Evolutionary conservation across 64 coral and sea anemone genomes (phyloP).

Genomic region (Montipora sp.): DNA sequence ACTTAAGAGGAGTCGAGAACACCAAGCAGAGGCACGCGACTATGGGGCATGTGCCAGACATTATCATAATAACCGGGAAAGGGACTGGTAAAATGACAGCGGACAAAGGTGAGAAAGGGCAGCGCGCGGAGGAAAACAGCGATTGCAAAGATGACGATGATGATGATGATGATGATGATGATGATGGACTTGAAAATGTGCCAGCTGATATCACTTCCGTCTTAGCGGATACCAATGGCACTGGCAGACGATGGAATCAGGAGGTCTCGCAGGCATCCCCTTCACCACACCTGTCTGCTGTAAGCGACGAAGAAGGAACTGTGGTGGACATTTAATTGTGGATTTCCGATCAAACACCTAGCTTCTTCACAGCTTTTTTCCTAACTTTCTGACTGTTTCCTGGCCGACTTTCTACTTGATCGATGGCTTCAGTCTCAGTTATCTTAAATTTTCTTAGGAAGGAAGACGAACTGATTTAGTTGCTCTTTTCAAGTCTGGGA

Average conservation of each 20-base stretch:
- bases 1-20: neutral
- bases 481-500: neutral
- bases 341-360: neutral
- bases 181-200: too few species aligned
- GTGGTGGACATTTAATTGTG: slow-evolving; percentile 1
- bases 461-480: neutral
- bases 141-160: neutral
- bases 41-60: slow-evolving; percentile 17
- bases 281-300: neutral
- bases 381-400: neutral
- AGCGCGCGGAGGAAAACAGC: neutral
- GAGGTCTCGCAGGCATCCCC: neutral
- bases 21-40: neutral
- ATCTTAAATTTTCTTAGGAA: too few species aligned
- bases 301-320: slow-evolving; percentile 30
- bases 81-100: neutral
- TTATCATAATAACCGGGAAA: slow-evolving; percentile 12
- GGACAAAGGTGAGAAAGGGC: neutral
- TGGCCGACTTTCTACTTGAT: neutral
- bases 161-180: neutral
- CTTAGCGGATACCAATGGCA: neutral
- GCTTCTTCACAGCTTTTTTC: neutral
- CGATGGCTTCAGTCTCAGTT: too few species aligned
- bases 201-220: slow-evolving; percentile 10
- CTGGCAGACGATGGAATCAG: neutral